phyloP scores from a whole-genome alignment of 1,140 invertebrate species.

The Liolophura sinensis region DNA sequence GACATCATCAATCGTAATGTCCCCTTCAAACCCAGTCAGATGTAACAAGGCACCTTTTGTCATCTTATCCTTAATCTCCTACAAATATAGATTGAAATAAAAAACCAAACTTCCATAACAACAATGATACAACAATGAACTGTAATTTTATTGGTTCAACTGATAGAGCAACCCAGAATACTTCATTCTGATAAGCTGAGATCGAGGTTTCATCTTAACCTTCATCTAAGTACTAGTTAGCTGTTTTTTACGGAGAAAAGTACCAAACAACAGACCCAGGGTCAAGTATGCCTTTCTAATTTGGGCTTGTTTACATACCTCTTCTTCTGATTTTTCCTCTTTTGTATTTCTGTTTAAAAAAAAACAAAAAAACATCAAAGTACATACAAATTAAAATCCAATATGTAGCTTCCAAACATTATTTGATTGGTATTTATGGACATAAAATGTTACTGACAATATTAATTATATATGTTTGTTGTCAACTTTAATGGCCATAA shows the following conservation, averaged over 20 bases:
- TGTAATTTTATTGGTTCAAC: background rate
- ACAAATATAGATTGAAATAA: slow-evolving; percentile 39
- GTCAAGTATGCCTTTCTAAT: too few relatives aligned
- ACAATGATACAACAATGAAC: background rate
- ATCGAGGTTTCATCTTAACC: too few relatives aligned
- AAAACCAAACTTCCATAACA: background rate
- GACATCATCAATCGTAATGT: slow-evolving; percentile 71
- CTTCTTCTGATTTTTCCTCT: slow-evolving; percentile 23
- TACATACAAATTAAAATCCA: too few relatives aligned
- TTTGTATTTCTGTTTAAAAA: slow-evolving; percentile 30
- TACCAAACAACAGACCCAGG: too few relatives aligned
- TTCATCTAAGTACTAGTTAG: too few relatives aligned
- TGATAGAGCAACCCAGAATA: background rate
- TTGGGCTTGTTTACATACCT: slow-evolving; percentile 22
- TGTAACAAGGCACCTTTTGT: slow-evolving; percentile 73
- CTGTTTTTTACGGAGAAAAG: too few relatives aligned
- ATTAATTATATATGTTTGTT: too few relatives aligned
- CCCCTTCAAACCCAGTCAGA: slow-evolving; percentile 67
- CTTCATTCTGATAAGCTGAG: too few relatives aligned
- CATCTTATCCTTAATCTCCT: slow-evolving; percentile 47
- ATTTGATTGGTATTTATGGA: too few relatives aligned
- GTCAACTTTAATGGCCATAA: too few relatives aligned
- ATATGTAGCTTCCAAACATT: too few relatives aligned
- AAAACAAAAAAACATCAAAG: slow-evolving; percentile 30
- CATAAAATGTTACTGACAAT: too few relatives aligned